Conservation (phyloP, 2,888 invertebrate genomes). For the Drosophila yooni region DNA sequence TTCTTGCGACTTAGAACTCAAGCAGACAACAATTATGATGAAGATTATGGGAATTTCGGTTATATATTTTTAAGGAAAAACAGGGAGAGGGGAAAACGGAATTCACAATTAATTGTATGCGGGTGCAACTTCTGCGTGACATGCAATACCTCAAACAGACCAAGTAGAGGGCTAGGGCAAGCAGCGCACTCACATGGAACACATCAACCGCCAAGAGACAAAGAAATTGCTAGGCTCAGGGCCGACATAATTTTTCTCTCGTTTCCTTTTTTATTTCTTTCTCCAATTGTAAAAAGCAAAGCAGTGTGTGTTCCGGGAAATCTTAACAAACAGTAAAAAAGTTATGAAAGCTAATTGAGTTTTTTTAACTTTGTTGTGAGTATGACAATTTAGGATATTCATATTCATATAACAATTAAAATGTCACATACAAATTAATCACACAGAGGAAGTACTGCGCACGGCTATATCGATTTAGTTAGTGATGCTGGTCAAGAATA, state of each 20-base stretch:
- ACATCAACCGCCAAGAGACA: constrained; percentile 29
- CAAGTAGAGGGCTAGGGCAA: constrained; percentile 15
- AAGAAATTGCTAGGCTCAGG: constrained; percentile 35
- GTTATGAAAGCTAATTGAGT: constrained; percentile 44
- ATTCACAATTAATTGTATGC: constrained; percentile 56
- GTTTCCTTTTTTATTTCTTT: constrained; percentile 11
- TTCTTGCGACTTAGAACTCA: constrained; percentile 30
- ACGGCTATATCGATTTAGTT: background rate
- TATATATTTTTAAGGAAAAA: background rate
- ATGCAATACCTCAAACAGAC: constrained; percentile 27
- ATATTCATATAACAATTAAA: constrained; percentile 22
- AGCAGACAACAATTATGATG: constrained; percentile 27
- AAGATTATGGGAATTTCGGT: background rate
- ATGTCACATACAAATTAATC: background rate
- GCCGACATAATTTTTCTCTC: constrained; percentile 23
- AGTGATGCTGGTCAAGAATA: background rate
- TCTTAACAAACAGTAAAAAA: constrained; percentile 21
- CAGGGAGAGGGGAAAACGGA: constrained; percentile 5
- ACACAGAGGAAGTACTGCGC: background rate
- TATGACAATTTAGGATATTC: constrained; percentile 21
- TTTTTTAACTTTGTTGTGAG: constrained; percentile 37
- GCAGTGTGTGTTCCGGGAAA: constrained; percentile 46
- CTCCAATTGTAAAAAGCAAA: constrained; percentile 40
- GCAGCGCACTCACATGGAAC: constrained; percentile 29
- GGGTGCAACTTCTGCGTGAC: constrained; percentile 39